These are phyloP conservation scores for Anticlea derivata DNA, from an alignment of 2,888 invertebrate species.

Conservation along the genomic window DNA sequence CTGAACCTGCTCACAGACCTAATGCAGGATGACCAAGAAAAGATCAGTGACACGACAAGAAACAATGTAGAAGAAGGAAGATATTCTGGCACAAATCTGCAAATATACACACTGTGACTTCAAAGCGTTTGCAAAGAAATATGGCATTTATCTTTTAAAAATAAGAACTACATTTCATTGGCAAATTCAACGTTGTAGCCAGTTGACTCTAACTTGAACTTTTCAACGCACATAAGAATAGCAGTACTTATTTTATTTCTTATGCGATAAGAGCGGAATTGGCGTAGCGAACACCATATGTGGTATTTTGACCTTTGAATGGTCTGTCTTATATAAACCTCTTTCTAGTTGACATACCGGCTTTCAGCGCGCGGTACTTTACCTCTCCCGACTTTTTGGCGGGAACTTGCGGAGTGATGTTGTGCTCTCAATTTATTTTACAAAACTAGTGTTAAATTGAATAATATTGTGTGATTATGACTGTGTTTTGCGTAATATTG, in stretches of 20 bases:
- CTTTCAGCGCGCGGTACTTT: slow-evolving; percentile 1
- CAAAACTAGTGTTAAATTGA: no score
- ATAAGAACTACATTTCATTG: slow-evolving; percentile 10
- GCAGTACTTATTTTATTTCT: not conserved
- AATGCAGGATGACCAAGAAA: no score
- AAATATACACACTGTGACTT: not conserved
- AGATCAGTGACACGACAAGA: no score
- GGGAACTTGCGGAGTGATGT: no score
- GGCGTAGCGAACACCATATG: not conserved
- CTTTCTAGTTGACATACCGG: slow-evolving; percentile 12
- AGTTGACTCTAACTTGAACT: slow-evolving; percentile 9
- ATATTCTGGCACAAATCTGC: not conserved
- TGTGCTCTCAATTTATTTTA: no score
- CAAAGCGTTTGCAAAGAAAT: not conserved
- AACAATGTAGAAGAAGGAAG: no score
- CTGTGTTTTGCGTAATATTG: no score
- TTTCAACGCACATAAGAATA: not conserved
- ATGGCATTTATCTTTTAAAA: not conserved
- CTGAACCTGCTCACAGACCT: no score
- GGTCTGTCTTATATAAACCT: slow-evolving; percentile 4
- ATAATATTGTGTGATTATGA: no score
- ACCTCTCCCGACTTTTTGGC: no score
- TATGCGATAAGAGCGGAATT: not conserved
- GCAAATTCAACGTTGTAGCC: not conserved
- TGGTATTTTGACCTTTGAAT: slow-evolving; percentile 13